Conservation (phyloP, 2,888 invertebrate species). For the Acleris holmiana region DNA sequence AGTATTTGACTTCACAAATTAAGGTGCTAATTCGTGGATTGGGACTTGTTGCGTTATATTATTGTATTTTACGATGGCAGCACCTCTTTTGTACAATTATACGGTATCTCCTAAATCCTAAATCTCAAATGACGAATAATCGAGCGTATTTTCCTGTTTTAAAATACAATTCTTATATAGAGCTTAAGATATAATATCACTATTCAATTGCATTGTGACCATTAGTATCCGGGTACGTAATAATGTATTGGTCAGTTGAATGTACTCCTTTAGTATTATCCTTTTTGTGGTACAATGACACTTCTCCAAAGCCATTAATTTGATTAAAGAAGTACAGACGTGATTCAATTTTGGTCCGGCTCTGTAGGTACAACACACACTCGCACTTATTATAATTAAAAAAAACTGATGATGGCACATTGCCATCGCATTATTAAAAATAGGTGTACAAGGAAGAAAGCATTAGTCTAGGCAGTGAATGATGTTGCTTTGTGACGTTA, state of each 20-base stretch:
- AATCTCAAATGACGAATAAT: too few species aligned
- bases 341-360: neutral
- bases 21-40: too few species aligned
- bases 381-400: neutral
- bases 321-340: too few species aligned
- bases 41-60: too few species aligned
- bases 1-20: too few species aligned
- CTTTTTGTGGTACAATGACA: too few species aligned
- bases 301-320: too few species aligned
- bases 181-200: neutral
- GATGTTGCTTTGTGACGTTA: neutral
- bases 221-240: conserved; percentile 3
- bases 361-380: neutral
- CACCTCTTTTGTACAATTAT: too few species aligned
- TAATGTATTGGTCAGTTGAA: neutral
- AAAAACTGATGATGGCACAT: conserved; percentile 2
- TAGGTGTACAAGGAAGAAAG: neutral
- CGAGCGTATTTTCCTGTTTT: conserved; percentile 4
- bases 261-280: too few species aligned
- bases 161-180: conserved; percentile 2
- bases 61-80: too few species aligned
- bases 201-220: conserved; percentile 1
- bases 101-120: too few species aligned
- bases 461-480: conserved; percentile 2
- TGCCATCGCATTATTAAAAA: conserved; percentile 2